Conservation (phyloP, 2,113 vertebrate genomes). For the Tauraco erythrolophus region DNA sequence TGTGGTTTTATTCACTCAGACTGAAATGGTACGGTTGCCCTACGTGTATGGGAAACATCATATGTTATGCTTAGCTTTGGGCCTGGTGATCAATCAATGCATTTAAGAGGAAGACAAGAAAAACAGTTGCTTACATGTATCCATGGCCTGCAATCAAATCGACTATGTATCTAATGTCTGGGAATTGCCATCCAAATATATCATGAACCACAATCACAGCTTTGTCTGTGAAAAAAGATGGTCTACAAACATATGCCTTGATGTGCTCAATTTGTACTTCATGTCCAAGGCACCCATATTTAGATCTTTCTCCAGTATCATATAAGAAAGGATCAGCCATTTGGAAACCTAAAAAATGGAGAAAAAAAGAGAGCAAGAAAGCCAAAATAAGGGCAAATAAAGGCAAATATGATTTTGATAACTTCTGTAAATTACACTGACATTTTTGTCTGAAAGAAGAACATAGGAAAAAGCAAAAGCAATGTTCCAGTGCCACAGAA, state of each 20-base stretch:
- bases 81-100: background rate
- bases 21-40: background rate
- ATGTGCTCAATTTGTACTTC: constrained; percentile 88
- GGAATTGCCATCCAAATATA: constrained; percentile 88
- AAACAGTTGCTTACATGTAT: constrained; percentile 80
- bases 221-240: constrained; percentile 77
- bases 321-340: constrained; percentile 94
- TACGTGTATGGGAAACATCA: background rate
- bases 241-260: constrained; percentile 84
- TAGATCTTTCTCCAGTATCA: constrained; percentile 82
- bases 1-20: background rate
- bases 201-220: constrained; percentile 92
- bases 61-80: background rate
- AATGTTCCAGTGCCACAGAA: background rate
- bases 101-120: background rate
- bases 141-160: constrained; percentile 89
- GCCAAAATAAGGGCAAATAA: background rate
- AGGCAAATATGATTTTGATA: background rate
- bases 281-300: constrained; percentile 82
- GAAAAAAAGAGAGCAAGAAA: background rate
- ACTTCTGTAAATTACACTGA: background rate
- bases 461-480: background rate
- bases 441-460: background rate
- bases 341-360: constrained; percentile 4
- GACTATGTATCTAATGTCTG: constrained; percentile 91